These are phyloP conservation scores for Trididemnum miniatum DNA, from an alignment of 23 tunicate species.

Conservation along the genomic window DNA sequence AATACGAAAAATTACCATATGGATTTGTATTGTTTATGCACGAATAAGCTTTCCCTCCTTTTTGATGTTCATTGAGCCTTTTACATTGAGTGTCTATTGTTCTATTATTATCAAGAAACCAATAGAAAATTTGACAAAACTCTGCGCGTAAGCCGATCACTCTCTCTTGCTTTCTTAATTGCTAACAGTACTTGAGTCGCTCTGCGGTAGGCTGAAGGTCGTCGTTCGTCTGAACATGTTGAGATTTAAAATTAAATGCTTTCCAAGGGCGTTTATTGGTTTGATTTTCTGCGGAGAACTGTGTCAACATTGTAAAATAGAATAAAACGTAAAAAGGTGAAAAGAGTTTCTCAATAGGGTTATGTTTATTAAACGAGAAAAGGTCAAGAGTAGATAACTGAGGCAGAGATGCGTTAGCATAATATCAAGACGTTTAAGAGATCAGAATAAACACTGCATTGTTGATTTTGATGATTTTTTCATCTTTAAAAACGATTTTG, in stretches of 20 bases:
- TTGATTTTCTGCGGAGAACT: neutral
- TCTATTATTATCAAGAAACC: neutral
- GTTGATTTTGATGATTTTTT: no score
- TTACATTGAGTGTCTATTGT: neutral
- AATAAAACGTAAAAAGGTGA: neutral
- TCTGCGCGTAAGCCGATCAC: neutral
- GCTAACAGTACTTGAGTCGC: neutral
- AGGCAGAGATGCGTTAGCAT: no score
- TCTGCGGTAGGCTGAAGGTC: neutral
- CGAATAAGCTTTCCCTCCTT: neutral
- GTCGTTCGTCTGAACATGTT: neutral
- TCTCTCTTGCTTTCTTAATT: neutral
- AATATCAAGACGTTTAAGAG: no score
- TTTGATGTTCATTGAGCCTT: neutral
- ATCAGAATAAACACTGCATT: no score
- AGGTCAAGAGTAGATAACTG: neutral
- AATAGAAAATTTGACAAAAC: neutral
- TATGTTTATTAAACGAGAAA: neutral
- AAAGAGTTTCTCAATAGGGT: neutral
- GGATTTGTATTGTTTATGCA: neutral
- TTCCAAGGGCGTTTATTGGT: slow-evolving; percentile 23
- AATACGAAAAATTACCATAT: neutral
- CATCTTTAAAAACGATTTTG: no score
- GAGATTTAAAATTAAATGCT: slow-evolving; percentile 8
- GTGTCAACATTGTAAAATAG: slow-evolving; percentile 2